Conservation (phyloP, 2,113 vertebrate species). For the Gracilinanus agilis region DNA sequence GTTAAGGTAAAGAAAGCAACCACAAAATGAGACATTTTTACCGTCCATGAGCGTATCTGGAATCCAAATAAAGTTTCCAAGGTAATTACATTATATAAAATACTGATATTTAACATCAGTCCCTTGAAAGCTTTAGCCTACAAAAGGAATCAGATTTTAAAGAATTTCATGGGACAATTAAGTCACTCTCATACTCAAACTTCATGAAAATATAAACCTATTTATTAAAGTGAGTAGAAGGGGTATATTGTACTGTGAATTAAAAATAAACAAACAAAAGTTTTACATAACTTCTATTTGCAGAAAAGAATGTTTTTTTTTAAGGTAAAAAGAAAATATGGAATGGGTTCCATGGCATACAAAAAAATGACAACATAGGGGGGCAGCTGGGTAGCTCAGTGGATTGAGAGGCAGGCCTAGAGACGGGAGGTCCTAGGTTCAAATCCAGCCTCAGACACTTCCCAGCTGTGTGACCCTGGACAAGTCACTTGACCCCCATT, state of each 20-base stretch:
- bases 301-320: background rate
- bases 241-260: background rate
- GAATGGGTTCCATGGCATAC: background rate
- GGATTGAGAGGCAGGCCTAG: too few species aligned
- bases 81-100: background rate
- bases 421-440: too few species aligned
- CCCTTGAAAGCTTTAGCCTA: background rate
- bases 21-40: constrained; percentile 39
- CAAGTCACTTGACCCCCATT: too few species aligned
- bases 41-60: background rate
- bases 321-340: background rate
- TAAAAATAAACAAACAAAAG: background rate
- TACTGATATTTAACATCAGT: background rate
- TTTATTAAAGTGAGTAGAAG: constrained; percentile 16
- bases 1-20: constrained; percentile 37
- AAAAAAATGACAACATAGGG: background rate
- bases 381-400: too few species aligned
- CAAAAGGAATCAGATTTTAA: constrained; percentile 39
- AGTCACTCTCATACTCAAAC: constrained; percentile 29
- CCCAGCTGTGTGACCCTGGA: too few species aligned
- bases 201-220: constrained; percentile 13
- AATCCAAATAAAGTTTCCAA: background rate
- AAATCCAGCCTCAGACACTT: too few species aligned
- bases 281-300: background rate
- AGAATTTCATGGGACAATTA: constrained; percentile 8